Conservation (phyloP, 2,113 vertebrate genomes). For the Bubo blakistoni region DNA sequence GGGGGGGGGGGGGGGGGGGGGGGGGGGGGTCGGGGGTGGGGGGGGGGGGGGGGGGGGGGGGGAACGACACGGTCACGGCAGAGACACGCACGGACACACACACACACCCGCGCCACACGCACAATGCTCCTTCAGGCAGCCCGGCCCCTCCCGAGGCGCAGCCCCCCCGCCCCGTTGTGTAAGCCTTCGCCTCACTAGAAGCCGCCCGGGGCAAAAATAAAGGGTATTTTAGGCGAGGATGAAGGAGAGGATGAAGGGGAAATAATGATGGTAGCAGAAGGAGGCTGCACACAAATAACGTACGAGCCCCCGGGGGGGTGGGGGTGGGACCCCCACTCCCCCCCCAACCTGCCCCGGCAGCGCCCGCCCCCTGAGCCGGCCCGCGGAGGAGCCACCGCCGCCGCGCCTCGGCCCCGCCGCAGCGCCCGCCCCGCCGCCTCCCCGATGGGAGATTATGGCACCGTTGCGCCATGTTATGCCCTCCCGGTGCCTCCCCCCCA, state of each 20-base stretch:
- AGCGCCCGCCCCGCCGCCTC: slow-evolving; percentile 6
- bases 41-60: not conserved
- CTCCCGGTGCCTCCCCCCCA: not conserved
- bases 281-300: not conserved
- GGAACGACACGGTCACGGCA: not conserved
- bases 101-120: not conserved
- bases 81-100: not conserved
- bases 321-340: not conserved
- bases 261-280: not conserved
- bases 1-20: too few species aligned
- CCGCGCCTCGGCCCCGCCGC: not conserved
- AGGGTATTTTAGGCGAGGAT: not conserved
- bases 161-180: not conserved
- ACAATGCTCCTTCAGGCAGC: not conserved
- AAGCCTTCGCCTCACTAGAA: slow-evolving; percentile 5
- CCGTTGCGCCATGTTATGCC: not conserved
- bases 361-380: not conserved
- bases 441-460: not conserved
- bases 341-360: not conserved
- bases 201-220: not conserved
- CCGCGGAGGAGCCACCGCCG: not conserved
- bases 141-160: not conserved
- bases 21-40: too few species aligned
- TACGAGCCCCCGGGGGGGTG: not conserved
- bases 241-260: not conserved